Base-by-base conservation (phyloP, 2,888 invertebrate genomes). In the Diaperis boleti region DNA sequence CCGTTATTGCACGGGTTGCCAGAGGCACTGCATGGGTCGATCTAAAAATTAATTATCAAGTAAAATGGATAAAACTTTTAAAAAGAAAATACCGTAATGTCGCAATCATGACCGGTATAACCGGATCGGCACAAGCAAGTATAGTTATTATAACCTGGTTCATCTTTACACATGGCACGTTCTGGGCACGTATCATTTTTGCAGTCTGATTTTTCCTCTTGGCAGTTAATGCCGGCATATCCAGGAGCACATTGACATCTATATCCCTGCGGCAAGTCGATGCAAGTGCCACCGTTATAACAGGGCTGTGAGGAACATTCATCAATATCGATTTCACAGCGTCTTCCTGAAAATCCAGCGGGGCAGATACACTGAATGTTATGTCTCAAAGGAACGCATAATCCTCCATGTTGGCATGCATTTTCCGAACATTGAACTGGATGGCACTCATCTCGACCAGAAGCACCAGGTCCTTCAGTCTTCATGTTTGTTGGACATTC, bases 121-220 rank as follows among this genome's bases (percentile, higher is more conserved):
- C 98, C 98, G 66, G 94, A 91, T 76, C 96, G 86, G 78, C 98
- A 98, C 6, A 98, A 84, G 77, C 98, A 98, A 1, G 95, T 95
- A 74, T 89, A 92, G 76, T 96, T 96, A 73, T 92, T 93, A 71
- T 87, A 89, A 62, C 92, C 95, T 13, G 92, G 96, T 81, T 92
- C 94, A 80, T 98, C 95, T 82, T 97, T 96, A 81, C 98, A 98
- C 94, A 96, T 96, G 2, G 97, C 97, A 74, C 96, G 86, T 77
- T 96, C 96, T 0, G 95, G 95, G 73, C 98, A 98, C 0, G 97
- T 94, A 65, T 94, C 92, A 76, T 91, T 92, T 70, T 85, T 85
- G 77, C 96, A 97, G 74, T 97, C 95, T 10, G 92, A 91, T 72
- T 90, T 87, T 81, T 96, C 95, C 78, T 95, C 94, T 83, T 98